Conservation (phyloP, 2,888 invertebrate genomes). For the Leucania comma region DNA sequence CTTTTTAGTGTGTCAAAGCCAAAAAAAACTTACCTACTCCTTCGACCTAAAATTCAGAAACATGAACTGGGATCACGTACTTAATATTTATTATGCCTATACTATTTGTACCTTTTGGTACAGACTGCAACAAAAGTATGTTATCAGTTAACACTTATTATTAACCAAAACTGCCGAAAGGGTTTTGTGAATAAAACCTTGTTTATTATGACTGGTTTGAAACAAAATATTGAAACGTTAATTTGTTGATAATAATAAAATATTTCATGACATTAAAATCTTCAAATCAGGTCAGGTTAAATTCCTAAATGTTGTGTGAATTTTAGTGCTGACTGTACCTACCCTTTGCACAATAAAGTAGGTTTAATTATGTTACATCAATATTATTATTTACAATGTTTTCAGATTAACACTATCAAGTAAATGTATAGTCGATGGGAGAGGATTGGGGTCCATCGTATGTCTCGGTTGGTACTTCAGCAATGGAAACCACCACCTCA, state of each 20-base stretch:
- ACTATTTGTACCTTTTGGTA: constrained; percentile 6
- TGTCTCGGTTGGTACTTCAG: constrained; percentile 84
- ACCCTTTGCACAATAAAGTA: not conserved
- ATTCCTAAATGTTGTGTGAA: not conserved
- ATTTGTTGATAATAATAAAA: not conserved
- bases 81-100: not conserved
- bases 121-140: constrained; percentile 20
- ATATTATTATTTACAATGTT: constrained; percentile 14
- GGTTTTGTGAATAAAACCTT: not conserved
- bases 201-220: no score
- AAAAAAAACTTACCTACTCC: not conserved
- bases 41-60: not conserved
- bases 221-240: no score
- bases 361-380: not conserved
- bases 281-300: no score
- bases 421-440: constrained; percentile 84
- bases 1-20: not conserved
- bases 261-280: no score
- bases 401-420: constrained; percentile 78
- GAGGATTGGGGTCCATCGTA: constrained; percentile 84
- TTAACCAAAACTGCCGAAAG: not conserved
- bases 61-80: not conserved
- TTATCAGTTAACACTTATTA: not conserved
- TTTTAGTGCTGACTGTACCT: not conserved
- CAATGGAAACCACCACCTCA: constrained; percentile 78